Evolutionary conservation across 2,888 invertebrate genomes (phyloP).

Genomic region (Papilio elwesi): DNA sequence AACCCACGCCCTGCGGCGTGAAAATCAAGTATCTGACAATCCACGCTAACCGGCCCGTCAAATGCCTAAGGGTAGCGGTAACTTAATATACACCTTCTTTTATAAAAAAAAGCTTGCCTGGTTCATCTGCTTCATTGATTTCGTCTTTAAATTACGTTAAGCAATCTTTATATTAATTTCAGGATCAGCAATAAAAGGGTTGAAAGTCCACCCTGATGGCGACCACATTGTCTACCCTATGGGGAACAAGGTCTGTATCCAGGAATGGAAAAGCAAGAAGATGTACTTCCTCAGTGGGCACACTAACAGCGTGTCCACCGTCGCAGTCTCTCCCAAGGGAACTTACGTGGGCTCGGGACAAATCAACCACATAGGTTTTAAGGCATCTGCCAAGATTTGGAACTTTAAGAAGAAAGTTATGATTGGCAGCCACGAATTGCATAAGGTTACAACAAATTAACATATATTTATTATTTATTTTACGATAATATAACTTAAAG

Average conservation of each 20-base stretch:
- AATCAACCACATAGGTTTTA: slow-evolving; percentile 95
- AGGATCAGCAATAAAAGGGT: slow-evolving; percentile 81
- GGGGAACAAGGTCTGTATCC: slow-evolving; percentile 91
- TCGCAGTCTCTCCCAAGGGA: slow-evolving; percentile 89
- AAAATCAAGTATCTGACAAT: no score
- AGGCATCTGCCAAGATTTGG: slow-evolving; percentile 94
- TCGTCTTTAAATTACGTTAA: no score
- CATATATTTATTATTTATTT: no score
- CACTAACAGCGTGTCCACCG: slow-evolving; percentile 90
- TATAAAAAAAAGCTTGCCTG: no score
- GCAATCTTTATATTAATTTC: not conserved
- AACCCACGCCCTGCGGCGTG: no score
- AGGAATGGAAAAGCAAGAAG: slow-evolving; percentile 87
- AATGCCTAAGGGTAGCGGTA: no score
- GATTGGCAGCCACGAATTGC: slow-evolving; percentile 90
- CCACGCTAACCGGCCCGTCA: no score
- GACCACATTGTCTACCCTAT: slow-evolving; percentile 89
- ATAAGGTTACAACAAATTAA: slow-evolving; percentile 84
- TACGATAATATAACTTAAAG: no score
- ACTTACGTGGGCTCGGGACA: slow-evolving; percentile 95
- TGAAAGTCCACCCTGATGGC: slow-evolving; percentile 89
- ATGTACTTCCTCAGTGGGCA: slow-evolving; percentile 92
- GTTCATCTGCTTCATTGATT: no score
- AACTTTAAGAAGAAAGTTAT: slow-evolving; percentile 87
- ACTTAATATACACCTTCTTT: no score